A percentile compares a stretch with the other conserved stretches of the same genome.
These are phyloP conservation scores for Margaritifera margaritifera DNA, from an alignment of 2,888 invertebrate species.

Conservation along the genomic window DNA sequence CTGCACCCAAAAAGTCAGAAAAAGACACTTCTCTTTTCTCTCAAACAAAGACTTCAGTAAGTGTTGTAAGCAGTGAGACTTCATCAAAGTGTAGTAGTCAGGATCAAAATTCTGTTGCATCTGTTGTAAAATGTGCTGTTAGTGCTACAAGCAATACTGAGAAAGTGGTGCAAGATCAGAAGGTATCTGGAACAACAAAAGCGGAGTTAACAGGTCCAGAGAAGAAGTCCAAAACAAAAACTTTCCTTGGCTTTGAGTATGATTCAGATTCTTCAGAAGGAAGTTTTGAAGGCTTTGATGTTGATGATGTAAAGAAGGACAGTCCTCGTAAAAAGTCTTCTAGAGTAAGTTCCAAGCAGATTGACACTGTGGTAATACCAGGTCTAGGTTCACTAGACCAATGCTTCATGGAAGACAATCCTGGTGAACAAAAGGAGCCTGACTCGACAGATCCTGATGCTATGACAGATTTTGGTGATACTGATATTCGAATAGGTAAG, in stretches of 20 bases:
- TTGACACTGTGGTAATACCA: too few relatives aligned
- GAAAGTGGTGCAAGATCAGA: neutral
- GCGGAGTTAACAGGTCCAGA: neutral
- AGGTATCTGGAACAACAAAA: neutral
- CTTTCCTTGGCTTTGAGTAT: conserved; percentile 48
- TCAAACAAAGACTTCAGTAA: too few relatives aligned
- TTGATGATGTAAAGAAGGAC: conserved; percentile 36
- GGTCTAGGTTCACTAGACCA: too few relatives aligned
- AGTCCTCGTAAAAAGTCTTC: conserved; percentile 28
- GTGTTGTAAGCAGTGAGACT: too few relatives aligned
- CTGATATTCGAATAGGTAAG: conserved; percentile 12
- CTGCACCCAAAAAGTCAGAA: too few relatives aligned
- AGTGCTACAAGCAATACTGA: neutral
- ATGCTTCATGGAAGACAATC: neutral
- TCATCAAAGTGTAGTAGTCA: too few relatives aligned
- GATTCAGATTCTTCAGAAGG: conserved; percentile 46
- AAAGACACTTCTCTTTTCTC: too few relatives aligned
- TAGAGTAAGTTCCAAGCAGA: too few relatives aligned
- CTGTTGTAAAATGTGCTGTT: conserved; percentile 6
- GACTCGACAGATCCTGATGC: neutral
- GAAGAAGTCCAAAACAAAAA: conserved; percentile 20
- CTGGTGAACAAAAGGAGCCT: neutral
- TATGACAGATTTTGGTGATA: conserved; percentile 25
- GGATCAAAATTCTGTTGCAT: neutral
- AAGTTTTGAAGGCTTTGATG: conserved; percentile 43